Percentiles rank a stretch among this genome's conserved stretches.
These are phyloP conservation scores for Temnopleurus reevesii DNA, from an alignment of 53 echinoderm and acorn worm species.

Conservation along the genomic window DNA sequence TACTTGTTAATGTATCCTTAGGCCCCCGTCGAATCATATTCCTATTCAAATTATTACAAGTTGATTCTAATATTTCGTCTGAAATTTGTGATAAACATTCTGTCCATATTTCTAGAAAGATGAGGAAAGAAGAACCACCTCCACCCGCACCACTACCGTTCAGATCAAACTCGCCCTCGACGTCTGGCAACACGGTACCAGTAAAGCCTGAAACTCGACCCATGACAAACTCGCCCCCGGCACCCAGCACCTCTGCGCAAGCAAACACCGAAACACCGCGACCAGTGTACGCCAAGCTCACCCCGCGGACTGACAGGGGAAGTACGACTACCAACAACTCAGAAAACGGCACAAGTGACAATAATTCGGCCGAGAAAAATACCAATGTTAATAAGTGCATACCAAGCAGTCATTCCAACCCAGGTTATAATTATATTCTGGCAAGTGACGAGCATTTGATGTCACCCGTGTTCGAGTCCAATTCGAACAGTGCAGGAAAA, in stretches of 20 bases:
- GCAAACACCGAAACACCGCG: background rate
- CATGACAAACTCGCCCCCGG: background rate
- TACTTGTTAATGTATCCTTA: too few relatives aligned
- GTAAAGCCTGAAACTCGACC: background rate
- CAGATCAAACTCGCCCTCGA: background rate
- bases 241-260: background rate
- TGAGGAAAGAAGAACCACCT: slow-evolving; percentile 7
- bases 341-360: background rate
- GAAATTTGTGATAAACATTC: too few relatives aligned
- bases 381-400: slow-evolving; percentile 42
- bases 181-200: background rate
- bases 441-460: background rate
- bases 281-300: slow-evolving; percentile 4
- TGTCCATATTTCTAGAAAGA: slow-evolving; percentile 1
- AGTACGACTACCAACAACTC: background rate
- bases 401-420: background rate
- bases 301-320: background rate
- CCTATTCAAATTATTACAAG: too few relatives aligned
- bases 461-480: background rate
- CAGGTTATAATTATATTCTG: background rate
- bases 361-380: background rate
- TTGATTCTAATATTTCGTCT: too few relatives aligned
- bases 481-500: background rate
- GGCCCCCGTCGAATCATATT: too few relatives aligned
- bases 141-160: background rate